phyloP scores from a whole-genome alignment of 2,888 invertebrate genomes.

The Drosophila meridionalis region DNA sequence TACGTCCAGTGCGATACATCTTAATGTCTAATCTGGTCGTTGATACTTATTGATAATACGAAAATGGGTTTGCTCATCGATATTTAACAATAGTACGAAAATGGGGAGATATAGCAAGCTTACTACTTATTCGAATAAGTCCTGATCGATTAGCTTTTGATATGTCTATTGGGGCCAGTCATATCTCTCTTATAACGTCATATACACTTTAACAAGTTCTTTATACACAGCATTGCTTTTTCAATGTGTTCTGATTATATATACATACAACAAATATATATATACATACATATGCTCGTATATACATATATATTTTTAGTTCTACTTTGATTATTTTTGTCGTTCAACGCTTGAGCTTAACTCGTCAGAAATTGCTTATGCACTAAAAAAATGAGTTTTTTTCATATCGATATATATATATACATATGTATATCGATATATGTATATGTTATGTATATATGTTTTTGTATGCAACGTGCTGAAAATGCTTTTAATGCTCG shows the following conservation, averaged over 20 bases:
- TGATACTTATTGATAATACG: background rate
- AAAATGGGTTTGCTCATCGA: background rate
- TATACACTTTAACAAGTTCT: background rate
- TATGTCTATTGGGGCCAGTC: background rate
- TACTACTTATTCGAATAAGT: background rate
- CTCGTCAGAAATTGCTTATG: constrained; percentile 7
- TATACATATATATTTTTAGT: background rate
- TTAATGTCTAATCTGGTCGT: background rate
- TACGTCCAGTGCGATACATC: no score
- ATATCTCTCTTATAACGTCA: no score
- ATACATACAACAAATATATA: background rate
- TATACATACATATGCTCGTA: background rate
- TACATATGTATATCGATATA: no score
- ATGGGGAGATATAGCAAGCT: background rate
- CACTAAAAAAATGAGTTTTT: background rate
- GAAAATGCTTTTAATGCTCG: constrained; percentile 13
- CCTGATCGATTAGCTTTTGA: background rate
- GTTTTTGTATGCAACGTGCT: background rate
- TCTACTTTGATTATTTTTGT: constrained; percentile 4
- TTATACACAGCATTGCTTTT: background rate
- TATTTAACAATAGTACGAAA: background rate
- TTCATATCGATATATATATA: background rate
- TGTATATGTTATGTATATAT: no score
- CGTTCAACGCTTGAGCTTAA: constrained; percentile 4
- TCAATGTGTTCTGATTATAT: background rate